These are phyloP conservation scores for Cardinalis cardinalis DNA, from an alignment of 2,113 vertebrate genomes.

Conservation along the genomic window DNA sequence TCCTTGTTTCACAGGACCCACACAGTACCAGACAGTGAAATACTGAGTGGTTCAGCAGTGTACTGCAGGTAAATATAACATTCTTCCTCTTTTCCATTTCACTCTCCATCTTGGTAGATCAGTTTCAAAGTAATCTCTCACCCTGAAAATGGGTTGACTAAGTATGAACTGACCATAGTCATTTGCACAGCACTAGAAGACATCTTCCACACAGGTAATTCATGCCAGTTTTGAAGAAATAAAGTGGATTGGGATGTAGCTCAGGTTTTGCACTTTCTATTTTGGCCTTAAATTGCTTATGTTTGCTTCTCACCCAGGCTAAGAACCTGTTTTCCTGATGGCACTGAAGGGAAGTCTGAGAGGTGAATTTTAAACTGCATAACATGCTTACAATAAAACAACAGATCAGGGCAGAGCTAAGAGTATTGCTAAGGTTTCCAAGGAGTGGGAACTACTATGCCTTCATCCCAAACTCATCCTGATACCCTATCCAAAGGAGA, in stretches of 20 bases:
- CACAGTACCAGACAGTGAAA: background rate
- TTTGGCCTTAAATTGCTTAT: background rate
- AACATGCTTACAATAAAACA: background rate
- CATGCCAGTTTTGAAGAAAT: background rate
- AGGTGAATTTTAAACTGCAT: background rate
- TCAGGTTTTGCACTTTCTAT: background rate
- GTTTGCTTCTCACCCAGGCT: background rate
- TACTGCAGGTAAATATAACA: background rate
- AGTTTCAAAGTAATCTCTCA: background rate
- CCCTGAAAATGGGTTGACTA: background rate
- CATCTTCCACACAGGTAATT: background rate
- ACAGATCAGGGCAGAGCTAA: background rate
- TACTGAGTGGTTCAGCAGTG: background rate
- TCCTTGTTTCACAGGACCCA: background rate
- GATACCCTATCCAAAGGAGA: background rate
- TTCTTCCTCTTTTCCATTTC: background rate
- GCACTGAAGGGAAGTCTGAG: background rate
- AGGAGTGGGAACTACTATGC: background rate
- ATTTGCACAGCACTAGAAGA: background rate
- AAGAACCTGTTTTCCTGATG: background rate
- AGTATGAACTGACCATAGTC: background rate
- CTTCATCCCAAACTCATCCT: background rate
- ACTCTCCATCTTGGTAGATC: background rate
- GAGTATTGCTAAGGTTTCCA: background rate
- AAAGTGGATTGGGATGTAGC: background rate